Evolutionary conservation across 2,888 invertebrate species (phyloP), one percentile per base, ranked within the genome.

Genomic region (Gandaritis pyraliata): DNA sequence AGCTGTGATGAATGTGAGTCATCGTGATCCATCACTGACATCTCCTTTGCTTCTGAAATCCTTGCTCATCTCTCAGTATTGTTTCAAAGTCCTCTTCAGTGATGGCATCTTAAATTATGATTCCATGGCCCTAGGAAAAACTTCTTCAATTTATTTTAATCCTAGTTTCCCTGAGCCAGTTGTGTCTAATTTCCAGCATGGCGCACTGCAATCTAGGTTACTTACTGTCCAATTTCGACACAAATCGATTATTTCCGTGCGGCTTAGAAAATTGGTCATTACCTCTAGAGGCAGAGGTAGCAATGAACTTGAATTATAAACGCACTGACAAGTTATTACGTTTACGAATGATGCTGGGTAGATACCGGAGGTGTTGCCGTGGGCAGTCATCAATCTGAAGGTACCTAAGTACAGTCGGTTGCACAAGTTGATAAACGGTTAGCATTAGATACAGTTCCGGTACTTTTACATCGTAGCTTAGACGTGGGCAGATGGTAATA

Each of bases 291-390:
- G n/a, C 72, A 33, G 72, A 72, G 74, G 75, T 77, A 83, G 72
- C 87, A 85, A 82, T 81, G 87, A 86, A 85, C 87, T 82, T 78
- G 70, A 69, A 82, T 81, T 81, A 81, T 75, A 76, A 78, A 75
- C 72, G 72, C 70, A 63, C 74, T 73, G 80, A 75, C 76, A 71
- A 73, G 78, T 77, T 81, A 81, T 81, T 81, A 79, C 71, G 66
- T 80, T 80, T 80, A 80, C 70, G 66, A 69, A 70, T 74, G 65
- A 68, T 69, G 72, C 73, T 75, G 72, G 70, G 68, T 45, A n/a
- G 30, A 33, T 52, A 54, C 41, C 23, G 39, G 45, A 43, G 49
- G 45, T 38, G 58, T 16, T 36, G 49, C 48, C 33, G 48, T 18
- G 33, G 23, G 43, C 59, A 59, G 33, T 43, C 43, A 43, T 59